A percentile compares a stretch with the other conserved stretches of the same genome.
These are phyloP conservation scores for Drosophila pruinosa DNA, from an alignment of 1,140 invertebrate species.

Conservation along the genomic window DNA sequence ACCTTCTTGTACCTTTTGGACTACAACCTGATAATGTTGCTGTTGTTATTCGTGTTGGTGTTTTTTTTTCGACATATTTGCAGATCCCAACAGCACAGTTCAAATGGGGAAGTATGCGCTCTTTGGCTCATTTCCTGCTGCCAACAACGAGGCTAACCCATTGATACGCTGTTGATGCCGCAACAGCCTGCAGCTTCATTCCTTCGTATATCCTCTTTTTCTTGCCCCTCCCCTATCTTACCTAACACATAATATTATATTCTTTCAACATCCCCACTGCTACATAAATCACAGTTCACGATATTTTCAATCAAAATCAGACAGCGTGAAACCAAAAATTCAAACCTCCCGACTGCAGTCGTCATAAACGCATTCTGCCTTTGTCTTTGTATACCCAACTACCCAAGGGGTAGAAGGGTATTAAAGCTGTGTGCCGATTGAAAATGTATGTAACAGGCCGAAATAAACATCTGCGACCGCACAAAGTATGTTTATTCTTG, in stretches of 20 bases:
- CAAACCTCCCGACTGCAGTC: constrained; percentile 58
- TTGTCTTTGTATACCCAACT: constrained; percentile 12
- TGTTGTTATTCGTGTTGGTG: constrained; percentile 45
- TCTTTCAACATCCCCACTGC: constrained; percentile 16
- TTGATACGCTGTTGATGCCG: not conserved
- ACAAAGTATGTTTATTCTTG: too few species aligned
- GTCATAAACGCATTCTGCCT: constrained; percentile 15
- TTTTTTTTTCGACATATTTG: constrained; percentile 73
- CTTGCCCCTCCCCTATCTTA: constrained; percentile 19
- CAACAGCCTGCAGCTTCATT: constrained; percentile 16
- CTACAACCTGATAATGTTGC: not conserved
- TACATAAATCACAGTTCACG: constrained; percentile 36
- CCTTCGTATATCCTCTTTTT: constrained; percentile 6
- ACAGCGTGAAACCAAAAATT: constrained; percentile 77
- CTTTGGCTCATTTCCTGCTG: constrained; percentile 68
- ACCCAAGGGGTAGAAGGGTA: too few species aligned
- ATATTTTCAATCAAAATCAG: constrained; percentile 76
- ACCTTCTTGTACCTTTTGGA: constrained; percentile 16
- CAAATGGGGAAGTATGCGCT: constrained; percentile 67
- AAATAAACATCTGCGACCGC: too few species aligned
- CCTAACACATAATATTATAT: constrained; percentile 53
- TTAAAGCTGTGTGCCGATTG: too few species aligned
- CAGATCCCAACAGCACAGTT: constrained; percentile 25
- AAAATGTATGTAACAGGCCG: too few species aligned
- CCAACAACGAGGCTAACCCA: not conserved